These are phyloP conservation scores for Drosophila subsilvestris DNA, from an alignment of 2,888 invertebrate species.

Conservation along the genomic window DNA sequence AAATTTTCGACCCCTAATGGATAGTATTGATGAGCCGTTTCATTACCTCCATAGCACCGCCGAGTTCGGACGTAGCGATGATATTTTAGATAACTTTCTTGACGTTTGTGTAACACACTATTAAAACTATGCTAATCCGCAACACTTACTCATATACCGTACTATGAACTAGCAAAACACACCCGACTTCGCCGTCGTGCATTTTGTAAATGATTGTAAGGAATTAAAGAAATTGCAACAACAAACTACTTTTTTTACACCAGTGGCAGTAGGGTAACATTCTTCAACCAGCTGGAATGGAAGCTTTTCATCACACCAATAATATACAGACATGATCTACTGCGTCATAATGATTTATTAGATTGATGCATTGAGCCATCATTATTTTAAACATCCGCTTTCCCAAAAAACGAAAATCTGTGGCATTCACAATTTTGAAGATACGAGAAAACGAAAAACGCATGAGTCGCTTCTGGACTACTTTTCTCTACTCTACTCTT, in stretches of 20 bases:
- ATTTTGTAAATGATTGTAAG: neutral
- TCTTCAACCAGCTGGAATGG: too few relatives aligned
- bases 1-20: slow-evolving; percentile 75
- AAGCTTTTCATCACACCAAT: too few relatives aligned
- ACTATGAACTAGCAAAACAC: neutral
- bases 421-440: too few relatives aligned
- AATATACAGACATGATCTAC: too few relatives aligned
- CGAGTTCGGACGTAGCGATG: slow-evolving; percentile 75
- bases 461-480: too few relatives aligned
- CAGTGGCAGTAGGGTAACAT: neutral
- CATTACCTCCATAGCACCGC: slow-evolving; percentile 75
- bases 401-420: too few relatives aligned
- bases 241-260: neutral
- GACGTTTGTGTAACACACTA: slow-evolving; percentile 81
- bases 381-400: too few relatives aligned
- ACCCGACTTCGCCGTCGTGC: neutral
- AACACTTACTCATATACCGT: neutral
- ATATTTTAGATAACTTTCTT: slow-evolving; percentile 79
- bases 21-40: slow-evolving; percentile 80
- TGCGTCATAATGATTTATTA: too few relatives aligned
- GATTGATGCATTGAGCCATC: too few relatives aligned
- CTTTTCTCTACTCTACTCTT: too few relatives aligned
- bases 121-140: slow-evolving; percentile 39
- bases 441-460: too few relatives aligned
- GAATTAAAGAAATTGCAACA: neutral